Percentiles rank a stretch among this genome's conserved stretches.
phyloP scores from a whole-genome alignment of 53 echinoderm and acorn worm genomes.

The Actinopyga echinites region DNA sequence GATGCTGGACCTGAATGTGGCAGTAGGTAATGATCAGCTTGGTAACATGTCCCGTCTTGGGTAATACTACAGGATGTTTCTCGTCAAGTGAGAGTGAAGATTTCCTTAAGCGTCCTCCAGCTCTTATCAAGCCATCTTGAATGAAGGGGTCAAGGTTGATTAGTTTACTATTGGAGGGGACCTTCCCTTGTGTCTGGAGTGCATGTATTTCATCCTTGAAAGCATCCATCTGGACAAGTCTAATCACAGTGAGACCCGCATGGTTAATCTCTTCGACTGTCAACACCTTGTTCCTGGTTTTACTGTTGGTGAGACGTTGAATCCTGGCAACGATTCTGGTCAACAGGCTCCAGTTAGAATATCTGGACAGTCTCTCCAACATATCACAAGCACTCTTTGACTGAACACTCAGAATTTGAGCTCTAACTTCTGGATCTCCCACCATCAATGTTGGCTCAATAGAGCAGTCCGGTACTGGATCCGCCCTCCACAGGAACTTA shows the following conservation, averaged over 20 bases:
- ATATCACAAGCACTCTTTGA: background rate
- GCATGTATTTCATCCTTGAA: slow-evolving; percentile 15
- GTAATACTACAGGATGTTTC: no score
- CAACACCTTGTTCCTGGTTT: background rate
- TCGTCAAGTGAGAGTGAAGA: slow-evolving; percentile 9
- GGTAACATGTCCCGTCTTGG: slow-evolving; percentile 51
- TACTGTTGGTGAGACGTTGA: background rate
- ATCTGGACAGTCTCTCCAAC: background rate
- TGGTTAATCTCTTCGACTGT: background rate
- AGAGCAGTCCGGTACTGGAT: no score
- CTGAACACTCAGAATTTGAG: background rate
- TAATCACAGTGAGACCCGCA: background rate
- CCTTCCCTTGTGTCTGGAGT: background rate
- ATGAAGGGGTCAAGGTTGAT: slow-evolving; percentile 45
- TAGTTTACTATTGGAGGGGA: background rate
- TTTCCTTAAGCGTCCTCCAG: slow-evolving; percentile 55
- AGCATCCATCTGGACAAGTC: slow-evolving; percentile 33
- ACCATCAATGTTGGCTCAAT: no score
- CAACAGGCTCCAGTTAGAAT: background rate
- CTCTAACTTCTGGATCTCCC: background rate
- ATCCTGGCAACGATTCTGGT: background rate
- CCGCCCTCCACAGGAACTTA: no score
- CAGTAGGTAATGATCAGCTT: slow-evolving; percentile 49
- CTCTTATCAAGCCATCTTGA: slow-evolving; percentile 42
- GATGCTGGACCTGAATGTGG: slow-evolving; percentile 43